Conservation (phyloP, 2,888 invertebrate species). For the Coleophora flavipennella region DNA sequence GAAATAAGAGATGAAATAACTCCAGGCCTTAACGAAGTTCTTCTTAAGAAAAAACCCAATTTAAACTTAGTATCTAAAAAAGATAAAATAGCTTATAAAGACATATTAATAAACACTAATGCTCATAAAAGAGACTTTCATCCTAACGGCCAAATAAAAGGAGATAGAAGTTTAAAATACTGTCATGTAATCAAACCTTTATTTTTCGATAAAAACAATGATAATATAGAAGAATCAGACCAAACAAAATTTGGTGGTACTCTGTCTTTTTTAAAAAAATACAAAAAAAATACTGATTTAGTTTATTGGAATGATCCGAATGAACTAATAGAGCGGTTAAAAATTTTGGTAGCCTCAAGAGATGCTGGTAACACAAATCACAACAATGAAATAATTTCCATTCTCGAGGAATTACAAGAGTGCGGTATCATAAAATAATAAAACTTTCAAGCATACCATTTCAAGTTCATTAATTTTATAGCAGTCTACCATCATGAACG, state of each 20-base stretch:
- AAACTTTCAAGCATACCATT: too few species aligned
- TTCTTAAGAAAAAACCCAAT: slow-evolving; percentile 7
- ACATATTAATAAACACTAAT: slow-evolving; percentile 4
- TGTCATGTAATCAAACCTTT: slow-evolving; percentile 7
- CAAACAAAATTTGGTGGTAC: slow-evolving; percentile 4
- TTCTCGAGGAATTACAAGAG: slow-evolving; percentile 22
- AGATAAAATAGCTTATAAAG: slow-evolving; percentile 4
- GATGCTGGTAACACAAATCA: slow-evolving; percentile 17
- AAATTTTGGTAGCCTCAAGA: slow-evolving; percentile 15
- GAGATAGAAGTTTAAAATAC: slow-evolving; percentile 12
- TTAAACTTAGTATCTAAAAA: background rate
- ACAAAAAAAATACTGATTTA: slow-evolving; percentile 9
- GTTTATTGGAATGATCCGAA: slow-evolving; percentile 21
- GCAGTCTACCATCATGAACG: too few species aligned
- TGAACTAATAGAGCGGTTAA: slow-evolving; percentile 17
- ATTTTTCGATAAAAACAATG: background rate
- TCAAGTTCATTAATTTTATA: too few species aligned
- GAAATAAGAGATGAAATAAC: slow-evolving; percentile 5
- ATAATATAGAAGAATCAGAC: background rate
- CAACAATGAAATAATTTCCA: slow-evolving; percentile 30
- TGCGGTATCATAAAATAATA: slow-evolving; percentile 10
- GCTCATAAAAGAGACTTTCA: slow-evolving; percentile 13
- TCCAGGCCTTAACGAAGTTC: slow-evolving; percentile 6
- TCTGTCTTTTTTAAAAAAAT: slow-evolving; percentile 11
- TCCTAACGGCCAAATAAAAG: slow-evolving; percentile 10